Conservation (phyloP, 2,113 vertebrate genomes). For the Heterochromis multidens region DNA sequence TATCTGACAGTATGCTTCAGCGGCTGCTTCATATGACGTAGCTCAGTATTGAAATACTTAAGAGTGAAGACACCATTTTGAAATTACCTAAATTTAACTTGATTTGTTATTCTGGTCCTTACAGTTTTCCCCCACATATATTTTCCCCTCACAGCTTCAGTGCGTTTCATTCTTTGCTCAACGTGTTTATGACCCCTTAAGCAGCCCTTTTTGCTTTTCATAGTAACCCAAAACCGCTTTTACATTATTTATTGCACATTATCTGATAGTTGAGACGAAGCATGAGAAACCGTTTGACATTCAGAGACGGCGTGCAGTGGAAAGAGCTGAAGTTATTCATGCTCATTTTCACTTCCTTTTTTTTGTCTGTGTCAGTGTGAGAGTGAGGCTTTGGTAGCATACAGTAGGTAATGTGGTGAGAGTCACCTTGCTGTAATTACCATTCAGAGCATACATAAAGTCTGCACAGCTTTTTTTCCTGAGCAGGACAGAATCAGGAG, state of each 20-base stretch:
- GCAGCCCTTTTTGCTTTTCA: neutral
- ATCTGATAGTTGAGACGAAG: neutral
- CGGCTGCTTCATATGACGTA: rapidly evolving
- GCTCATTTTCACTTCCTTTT: neutral
- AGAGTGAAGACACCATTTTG: neutral
- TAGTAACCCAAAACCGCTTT: neutral
- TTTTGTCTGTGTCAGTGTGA: no score
- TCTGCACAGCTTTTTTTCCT: neutral
- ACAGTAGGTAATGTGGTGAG: neutral
- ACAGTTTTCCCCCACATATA: neutral
- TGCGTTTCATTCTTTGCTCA: neutral
- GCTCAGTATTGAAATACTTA: neutral
- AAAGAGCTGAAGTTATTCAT: neutral
- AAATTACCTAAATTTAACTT: neutral
- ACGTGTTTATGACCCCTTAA: neutral
- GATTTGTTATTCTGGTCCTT: neutral
- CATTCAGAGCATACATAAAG: neutral
- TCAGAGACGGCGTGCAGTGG: neutral
- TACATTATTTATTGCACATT: neutral
- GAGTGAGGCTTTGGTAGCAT: neutral
- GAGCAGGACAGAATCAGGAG: neutral
- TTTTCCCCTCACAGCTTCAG: neutral
- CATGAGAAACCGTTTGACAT: neutral
- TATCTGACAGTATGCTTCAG: neutral
- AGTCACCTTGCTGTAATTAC: neutral